Conservation (phyloP, 2,888 invertebrate species). For the Parasteatoda lunata region DNA sequence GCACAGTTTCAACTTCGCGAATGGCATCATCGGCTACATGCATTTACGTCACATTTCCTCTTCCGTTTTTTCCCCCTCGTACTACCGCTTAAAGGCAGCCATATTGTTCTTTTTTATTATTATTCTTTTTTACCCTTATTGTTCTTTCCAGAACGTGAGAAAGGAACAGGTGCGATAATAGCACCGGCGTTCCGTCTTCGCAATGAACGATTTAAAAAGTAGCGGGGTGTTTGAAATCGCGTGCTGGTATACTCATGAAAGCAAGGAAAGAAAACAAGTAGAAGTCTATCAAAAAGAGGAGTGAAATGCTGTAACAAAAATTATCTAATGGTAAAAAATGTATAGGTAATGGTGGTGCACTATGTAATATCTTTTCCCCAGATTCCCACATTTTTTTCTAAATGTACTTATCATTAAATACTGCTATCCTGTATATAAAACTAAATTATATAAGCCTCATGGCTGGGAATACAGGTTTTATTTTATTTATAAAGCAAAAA, state of each 20-base stretch:
- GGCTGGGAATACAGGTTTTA: too few relatives aligned
- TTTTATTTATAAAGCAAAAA: too few relatives aligned
- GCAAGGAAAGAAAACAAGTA: conserved; percentile 49
- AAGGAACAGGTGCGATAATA: conserved; percentile 66
- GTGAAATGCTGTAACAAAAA: conserved; percentile 25
- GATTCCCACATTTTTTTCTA: too few relatives aligned
- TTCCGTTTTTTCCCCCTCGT: neutral
- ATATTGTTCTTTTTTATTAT: conserved; percentile 47
- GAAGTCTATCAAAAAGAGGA: conserved; percentile 24
- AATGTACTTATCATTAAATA: too few relatives aligned
- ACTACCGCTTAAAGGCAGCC: conserved; percentile 15
- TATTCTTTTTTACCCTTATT: conserved; percentile 12
- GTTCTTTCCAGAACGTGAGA: conserved; percentile 60
- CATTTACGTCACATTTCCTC: conserved; percentile 58
- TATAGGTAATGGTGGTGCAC: neutral
- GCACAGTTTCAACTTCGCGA: conserved; percentile 40
- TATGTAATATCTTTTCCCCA: neutral
- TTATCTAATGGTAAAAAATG: conserved; percentile 48
- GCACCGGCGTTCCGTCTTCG: conserved; percentile 48
- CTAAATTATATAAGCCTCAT: too few relatives aligned
- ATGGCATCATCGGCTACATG: conserved; percentile 66
- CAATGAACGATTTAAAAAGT: conserved; percentile 34
- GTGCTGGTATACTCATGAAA: conserved; percentile 56
- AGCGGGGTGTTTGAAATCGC: conserved; percentile 40
- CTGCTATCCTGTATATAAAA: too few relatives aligned